These are phyloP conservation scores for Sterrhoptilus dennistouni DNA, from an alignment of 2,113 vertebrate species.

Conservation along the genomic window DNA sequence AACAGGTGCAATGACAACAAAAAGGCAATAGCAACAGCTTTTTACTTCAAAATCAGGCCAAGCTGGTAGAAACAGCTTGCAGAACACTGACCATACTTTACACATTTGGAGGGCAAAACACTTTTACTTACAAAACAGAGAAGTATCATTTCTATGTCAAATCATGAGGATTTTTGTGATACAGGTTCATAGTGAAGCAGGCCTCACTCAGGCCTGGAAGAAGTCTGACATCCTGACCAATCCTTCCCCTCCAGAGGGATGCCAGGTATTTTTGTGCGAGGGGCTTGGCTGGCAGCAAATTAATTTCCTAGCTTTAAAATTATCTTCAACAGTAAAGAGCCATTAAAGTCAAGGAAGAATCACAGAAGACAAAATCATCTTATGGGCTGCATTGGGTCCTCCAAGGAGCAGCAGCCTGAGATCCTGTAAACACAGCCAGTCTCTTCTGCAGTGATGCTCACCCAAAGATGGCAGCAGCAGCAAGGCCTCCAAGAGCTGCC, in stretches of 20 bases:
- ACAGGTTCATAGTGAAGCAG: not conserved
- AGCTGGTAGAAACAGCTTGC: not conserved
- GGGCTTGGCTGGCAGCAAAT: not conserved
- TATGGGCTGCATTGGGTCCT: not conserved
- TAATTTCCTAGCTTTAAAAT: not conserved
- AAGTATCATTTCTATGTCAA: not conserved
- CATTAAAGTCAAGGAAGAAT: not conserved
- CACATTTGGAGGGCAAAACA: not conserved
- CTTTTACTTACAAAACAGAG: not conserved
- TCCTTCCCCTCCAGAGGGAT: not conserved
- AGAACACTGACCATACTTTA: not conserved
- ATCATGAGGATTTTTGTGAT: not conserved
- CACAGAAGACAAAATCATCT: not conserved
- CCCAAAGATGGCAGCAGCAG: not conserved
- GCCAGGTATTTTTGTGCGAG: not conserved
- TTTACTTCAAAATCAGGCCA: not conserved
- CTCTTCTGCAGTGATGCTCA: rapidly evolving
- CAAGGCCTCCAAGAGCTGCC: not conserved
- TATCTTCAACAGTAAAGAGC: not conserved
- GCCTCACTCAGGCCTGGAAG: not conserved
- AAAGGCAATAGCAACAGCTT: constrained; percentile 2
- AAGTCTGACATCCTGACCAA: not conserved
- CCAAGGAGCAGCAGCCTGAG: not conserved
- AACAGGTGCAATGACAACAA: not conserved
- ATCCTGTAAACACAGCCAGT: not conserved